Evolutionary conservation across 2,888 invertebrate species (phyloP), one percentile per base, ranked within the genome.

Genomic region (Nephrotoma appendiculata): DNA sequence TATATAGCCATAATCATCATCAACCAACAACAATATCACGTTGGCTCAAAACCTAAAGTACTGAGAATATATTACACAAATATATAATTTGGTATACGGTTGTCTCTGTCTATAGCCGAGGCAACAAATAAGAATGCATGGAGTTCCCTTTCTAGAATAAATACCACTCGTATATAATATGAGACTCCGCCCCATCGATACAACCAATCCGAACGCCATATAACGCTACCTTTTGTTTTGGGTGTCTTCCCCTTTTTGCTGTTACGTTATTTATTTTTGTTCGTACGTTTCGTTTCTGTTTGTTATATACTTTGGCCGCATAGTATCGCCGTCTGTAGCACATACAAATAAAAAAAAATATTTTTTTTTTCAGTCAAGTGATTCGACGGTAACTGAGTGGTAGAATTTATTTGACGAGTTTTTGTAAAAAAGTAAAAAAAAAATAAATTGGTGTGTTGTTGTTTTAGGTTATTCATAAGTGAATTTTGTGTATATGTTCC

Each of bases 321-420:
- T 71, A 31, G 31, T 71, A 71, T 31, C 71, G 71, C 9, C 71
- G 71, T 71, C 19, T 71, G 71, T 71, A 31, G 31, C 31, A 71
- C 9, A 71, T 31, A 71, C 71, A 71, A 71, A 71, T 71, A 71
- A 71, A 71, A 71, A 71, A 71, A 71, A 31, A 1, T 31, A 3
- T 6, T 52, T 15, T 71, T 42, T 84, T 84, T 84, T 84, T 84
- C 84, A 84, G 84, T 84, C 84, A 84, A 84, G 84, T 84, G 84
- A 84, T 84, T 84, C 84, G 84, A 84, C 84, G 84, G 84, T 41
- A 42, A 84, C 84, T n/a, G 84, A 84, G 43, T 84, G 43, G 84
- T 84, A 31, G 31, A 71, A 71, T 71, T 31, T 71, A 71, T 71
- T 71, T 71, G 71, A 71, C 71, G 71, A 71, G 71, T 9, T 71